Percentiles rank a stretch among this genome's conserved stretches.
phyloP scores from a whole-genome alignment of 2,888 invertebrate species.

The Anaspis maculata region DNA sequence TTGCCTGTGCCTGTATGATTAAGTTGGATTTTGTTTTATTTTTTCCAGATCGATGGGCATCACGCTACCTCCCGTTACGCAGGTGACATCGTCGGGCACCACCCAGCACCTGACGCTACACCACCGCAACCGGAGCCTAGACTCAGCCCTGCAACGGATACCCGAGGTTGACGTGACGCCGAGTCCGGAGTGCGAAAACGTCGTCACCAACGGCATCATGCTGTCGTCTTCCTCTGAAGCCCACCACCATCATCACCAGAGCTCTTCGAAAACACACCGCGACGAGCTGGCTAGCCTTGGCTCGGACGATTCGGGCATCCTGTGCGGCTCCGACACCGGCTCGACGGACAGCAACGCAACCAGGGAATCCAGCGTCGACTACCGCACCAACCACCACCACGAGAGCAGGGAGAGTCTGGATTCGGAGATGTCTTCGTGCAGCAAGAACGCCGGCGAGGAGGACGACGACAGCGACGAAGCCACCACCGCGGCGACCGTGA shows the following conservation, averaged over 20 bases:
- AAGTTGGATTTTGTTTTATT: too few species aligned
- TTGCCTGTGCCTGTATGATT: too few species aligned
- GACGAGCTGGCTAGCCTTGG: constrained; percentile 57
- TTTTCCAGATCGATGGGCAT: constrained; percentile 56
- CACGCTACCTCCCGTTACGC: constrained; percentile 52
- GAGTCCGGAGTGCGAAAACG: constrained; percentile 52
- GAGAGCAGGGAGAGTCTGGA: constrained; percentile 12
- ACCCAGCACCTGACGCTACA: constrained; percentile 55
- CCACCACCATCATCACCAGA: constrained; percentile 35
- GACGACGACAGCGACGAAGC: constrained; percentile 12
- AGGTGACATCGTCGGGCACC: constrained; percentile 43
- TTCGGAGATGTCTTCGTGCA: constrained; percentile 3
- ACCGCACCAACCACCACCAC: constrained; percentile 24
- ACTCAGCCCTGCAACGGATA: constrained; percentile 82
- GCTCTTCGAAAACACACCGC: constrained; percentile 44
- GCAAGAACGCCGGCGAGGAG: constrained; percentile 1
- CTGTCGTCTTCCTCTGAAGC: constrained; percentile 39
- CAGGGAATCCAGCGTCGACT: constrained; percentile 47
- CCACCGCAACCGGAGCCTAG: constrained; percentile 82
- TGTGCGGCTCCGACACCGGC: constrained; percentile 52
- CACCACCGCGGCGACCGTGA: constrained; percentile 17
- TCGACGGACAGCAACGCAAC: constrained; percentile 32
- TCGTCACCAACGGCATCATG: constrained; percentile 31
- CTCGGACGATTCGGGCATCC: constrained; percentile 74
- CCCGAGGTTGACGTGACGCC: constrained; percentile 72